These are phyloP conservation scores for Clarias fuscus DNA, from an alignment of 2,797 vertebrate genomes.

Conservation along the genomic window DNA sequence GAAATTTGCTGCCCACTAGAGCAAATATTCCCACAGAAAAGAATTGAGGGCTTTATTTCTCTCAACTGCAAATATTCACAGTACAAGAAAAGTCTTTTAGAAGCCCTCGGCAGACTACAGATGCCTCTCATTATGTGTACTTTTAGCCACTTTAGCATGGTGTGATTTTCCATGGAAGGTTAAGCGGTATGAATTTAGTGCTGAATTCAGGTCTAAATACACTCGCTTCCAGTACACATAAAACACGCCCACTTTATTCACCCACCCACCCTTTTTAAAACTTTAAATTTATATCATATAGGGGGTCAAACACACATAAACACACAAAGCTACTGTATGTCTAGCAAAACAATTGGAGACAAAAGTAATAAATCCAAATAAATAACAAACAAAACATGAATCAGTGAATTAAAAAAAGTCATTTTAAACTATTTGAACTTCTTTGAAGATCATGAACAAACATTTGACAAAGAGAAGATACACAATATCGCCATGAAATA, in stretches of 20 bases:
- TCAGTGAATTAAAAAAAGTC: background rate
- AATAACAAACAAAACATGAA: background rate
- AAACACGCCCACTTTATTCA: slow-evolving; percentile 11
- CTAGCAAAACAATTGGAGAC: background rate
- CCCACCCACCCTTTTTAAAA: background rate
- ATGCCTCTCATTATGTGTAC: slow-evolving; percentile 48
- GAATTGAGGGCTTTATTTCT: slow-evolving; percentile 40
- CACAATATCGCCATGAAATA: background rate
- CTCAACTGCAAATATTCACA: slow-evolving; percentile 37
- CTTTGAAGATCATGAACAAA: background rate
- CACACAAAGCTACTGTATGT: background rate
- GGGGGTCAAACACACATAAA: background rate
- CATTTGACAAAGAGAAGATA: background rate
- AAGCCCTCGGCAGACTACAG: background rate
- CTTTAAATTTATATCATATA: background rate
- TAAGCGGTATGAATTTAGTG: slow-evolving; percentile 43
- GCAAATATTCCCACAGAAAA: slow-evolving; percentile 42
- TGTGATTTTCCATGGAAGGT: slow-evolving; percentile 54
- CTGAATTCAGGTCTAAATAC: slow-evolving; percentile 39
- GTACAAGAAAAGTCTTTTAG: slow-evolving; percentile 31
- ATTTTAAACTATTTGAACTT: background rate
- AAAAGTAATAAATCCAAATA: background rate
- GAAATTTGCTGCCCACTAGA: slow-evolving; percentile 13
- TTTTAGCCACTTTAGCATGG: slow-evolving; percentile 42
- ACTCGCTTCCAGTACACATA: background rate